Evolutionary conservation across 2,113 vertebrate species (phyloP), one percentile per base, ranked within the genome.

Genomic region (Drymodes brunneopygia): DNA sequence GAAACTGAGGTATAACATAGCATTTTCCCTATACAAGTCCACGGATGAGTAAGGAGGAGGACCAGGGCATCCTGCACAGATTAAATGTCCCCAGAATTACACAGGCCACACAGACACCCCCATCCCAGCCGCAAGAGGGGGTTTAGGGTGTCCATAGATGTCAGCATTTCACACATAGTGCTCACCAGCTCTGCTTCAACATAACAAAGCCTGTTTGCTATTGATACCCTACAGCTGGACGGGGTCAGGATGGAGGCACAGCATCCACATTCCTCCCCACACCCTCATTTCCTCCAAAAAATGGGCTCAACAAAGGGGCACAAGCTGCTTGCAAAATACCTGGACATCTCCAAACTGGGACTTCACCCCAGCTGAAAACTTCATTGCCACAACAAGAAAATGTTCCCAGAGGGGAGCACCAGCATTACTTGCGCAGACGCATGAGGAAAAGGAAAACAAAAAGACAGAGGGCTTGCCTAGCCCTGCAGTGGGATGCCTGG

Each of bases 261-360:
- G 42, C 54, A 83, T 25, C 19, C 42, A 44, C 0, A 0, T 20
- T n/a, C 12, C 19, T 81, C 20, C 25, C 36, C 5, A 0, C 12
- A 27, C 16, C 29, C 28, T 51, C 20, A 48, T 18, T 75, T 58
- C 15, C 62, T 57, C 64, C 50, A 89, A 58, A 53, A 75, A 69
- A 66, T 0, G 2, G 14, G n/a, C 7, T 67, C 58, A 48, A 35
- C 8, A 4, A 56, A 48, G 14, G 10, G 22, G 15, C 50, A 89
- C 40, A 36, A 44, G 12, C 33, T 85, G 67, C 61, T 53, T 62
- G 33, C 22, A 66, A 45, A 70, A 78, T 7, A 81, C 47, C 47
- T 25, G n/a, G 24, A 57, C 7, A 28, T 81, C 54, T 73, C 54
- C 38, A 53, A n/a, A 72, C 0, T 6, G 25, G 11, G 9, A 24